Percentiles rank a stretch among this genome's conserved stretches.
phyloP scores from a whole-genome alignment of 1,140 invertebrate species.

The Dinothrombium tinctorium region DNA sequence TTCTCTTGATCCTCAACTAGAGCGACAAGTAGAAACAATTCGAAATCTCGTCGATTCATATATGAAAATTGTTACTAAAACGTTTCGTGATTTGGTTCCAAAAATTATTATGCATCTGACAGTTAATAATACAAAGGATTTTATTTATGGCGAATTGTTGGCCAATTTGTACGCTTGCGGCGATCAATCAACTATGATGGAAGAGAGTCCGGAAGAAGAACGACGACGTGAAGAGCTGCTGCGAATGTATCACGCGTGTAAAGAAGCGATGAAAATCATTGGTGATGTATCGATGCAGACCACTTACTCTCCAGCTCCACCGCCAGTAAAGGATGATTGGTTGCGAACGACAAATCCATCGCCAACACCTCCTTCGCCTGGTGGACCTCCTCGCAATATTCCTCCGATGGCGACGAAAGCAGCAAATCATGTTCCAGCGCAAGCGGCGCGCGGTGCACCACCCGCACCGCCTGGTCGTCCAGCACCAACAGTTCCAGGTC shows the following conservation, averaged over 20 bases:
- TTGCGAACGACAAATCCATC: conserved; percentile 25
- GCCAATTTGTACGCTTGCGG: conserved; percentile 88
- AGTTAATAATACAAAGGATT: conserved; percentile 92
- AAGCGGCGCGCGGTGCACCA: conserved; percentile 10
- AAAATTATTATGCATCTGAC: conserved; percentile 97
- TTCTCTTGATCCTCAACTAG: conserved; percentile 91
- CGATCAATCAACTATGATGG: conserved; percentile 95
- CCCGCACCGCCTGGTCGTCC: conserved; percentile 18
- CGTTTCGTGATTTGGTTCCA: conserved; percentile 87
- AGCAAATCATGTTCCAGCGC: conserved; percentile 7
- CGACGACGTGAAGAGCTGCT: conserved; percentile 90
- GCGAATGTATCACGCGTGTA: conserved; percentile 99
- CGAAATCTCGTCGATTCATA: conserved; percentile 97
- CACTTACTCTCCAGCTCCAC: conserved; percentile 51
- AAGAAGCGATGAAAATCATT: conserved; percentile 89
- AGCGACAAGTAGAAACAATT: conserved; percentile 96
- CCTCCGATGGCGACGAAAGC: neutral
- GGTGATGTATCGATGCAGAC: conserved; percentile 93
- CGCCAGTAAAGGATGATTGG: conserved; percentile 27
- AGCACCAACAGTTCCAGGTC: conserved; percentile 23
- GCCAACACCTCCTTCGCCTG: conserved; percentile 10
- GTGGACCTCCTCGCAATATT: conserved; percentile 11
- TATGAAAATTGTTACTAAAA: conserved; percentile 98
- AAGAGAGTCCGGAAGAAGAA: conserved; percentile 90
- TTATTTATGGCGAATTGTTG: conserved; percentile 84